phyloP scores from a whole-genome alignment of 2,113 vertebrate genomes.

The Marcusenius ussheri region DNA sequence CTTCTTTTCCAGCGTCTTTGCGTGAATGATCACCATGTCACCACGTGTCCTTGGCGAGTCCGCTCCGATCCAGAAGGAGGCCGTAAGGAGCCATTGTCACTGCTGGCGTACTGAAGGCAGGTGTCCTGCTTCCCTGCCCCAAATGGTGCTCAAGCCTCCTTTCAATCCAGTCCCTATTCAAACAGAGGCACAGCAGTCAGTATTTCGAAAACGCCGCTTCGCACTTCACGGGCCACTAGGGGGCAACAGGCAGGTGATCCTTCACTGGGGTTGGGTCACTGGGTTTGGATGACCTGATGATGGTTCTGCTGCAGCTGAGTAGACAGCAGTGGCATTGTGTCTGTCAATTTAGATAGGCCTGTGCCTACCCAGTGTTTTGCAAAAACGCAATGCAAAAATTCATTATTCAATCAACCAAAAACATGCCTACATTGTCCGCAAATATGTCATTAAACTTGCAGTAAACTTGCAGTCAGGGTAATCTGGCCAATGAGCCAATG shows the following conservation, averaged over 20 bases:
- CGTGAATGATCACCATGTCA: conserved; percentile 83
- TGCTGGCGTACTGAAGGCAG: conserved; percentile 34
- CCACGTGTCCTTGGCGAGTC: conserved; percentile 52
- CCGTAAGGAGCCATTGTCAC: conserved; percentile 43
- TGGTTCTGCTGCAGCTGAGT: too few relatives aligned
- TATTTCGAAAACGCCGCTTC: neutral
- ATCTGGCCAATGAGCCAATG: neutral
- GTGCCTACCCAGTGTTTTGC: neutral
- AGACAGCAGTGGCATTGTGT: neutral
- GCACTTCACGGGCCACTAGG: neutral
- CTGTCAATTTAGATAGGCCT: neutral
- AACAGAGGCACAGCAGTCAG: neutral
- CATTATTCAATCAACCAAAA: neutral
- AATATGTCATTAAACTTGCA: neutral
- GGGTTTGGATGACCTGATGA: neutral
- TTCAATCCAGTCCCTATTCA: neutral
- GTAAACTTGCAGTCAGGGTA: neutral
- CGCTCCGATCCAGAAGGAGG: conserved; percentile 41
- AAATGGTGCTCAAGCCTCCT: conserved; percentile 35
- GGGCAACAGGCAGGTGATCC: neutral
- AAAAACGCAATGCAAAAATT: neutral
- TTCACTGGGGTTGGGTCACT: neutral
- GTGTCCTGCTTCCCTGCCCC: conserved; percentile 25
- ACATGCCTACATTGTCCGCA: neutral
- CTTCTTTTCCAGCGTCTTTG: conserved; percentile 74